Evolutionary conservation across 2,797 vertebrate species (phyloP).

Genomic region (Danio aesculapii): DNA sequence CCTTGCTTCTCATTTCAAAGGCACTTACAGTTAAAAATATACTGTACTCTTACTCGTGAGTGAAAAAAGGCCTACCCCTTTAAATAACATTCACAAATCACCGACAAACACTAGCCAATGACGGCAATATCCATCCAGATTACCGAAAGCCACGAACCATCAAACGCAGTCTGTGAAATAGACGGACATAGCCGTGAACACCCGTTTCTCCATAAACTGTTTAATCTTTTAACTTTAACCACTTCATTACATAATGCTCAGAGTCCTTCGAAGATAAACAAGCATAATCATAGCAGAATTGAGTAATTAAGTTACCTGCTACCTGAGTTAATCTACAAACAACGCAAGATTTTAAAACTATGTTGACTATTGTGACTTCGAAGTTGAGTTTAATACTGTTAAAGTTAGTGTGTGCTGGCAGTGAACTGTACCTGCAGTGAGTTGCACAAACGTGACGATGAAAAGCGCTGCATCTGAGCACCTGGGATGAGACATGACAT

Average conservation of each 20-base stretch:
- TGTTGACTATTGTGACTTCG: not conserved
- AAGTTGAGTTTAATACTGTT: not conserved
- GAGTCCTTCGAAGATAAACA: constrained; percentile 37
- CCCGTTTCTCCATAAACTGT: not conserved
- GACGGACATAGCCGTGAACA: constrained; percentile 4
- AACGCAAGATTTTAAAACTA: not conserved
- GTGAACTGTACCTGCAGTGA: constrained; percentile 75
- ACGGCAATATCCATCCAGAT: not conserved
- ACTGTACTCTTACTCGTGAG: too few relatives aligned
- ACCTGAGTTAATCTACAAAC: constrained; percentile 1
- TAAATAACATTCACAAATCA: too few relatives aligned
- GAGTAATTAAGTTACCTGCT: constrained; percentile 23
- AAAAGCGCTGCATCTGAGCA: constrained; percentile 75
- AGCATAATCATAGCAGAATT: constrained; percentile 13
- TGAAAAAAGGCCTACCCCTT: too few relatives aligned
- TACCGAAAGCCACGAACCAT: not conserved
- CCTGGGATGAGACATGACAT: constrained; percentile 75
- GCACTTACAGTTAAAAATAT: too few relatives aligned
- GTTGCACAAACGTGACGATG: constrained; percentile 74
- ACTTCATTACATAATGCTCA: constrained; percentile 47
- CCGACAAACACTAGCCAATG: not conserved
- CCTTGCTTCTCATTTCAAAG: too few relatives aligned
- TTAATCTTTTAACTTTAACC: constrained; percentile 46
- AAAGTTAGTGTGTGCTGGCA: not conserved
- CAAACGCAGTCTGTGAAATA: not conserved